Conservation (phyloP, 2,113 vertebrate species). For the Planiliza haematocheilus region DNA sequence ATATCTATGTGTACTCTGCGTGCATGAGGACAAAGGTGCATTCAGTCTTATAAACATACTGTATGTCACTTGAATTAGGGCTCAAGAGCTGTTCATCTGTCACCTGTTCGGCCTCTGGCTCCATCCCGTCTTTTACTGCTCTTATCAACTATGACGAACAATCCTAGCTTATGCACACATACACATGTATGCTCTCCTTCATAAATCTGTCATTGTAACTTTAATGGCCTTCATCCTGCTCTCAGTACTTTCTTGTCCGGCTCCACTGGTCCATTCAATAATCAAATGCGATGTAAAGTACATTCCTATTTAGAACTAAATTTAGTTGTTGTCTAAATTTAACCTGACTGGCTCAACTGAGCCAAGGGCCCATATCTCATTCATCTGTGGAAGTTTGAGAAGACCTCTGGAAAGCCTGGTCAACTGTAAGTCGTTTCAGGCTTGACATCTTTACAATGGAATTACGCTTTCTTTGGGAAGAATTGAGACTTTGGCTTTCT, state of each 20-base stretch:
- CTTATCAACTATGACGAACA: neutral
- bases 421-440: neutral
- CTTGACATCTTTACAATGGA: neutral
- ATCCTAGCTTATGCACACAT: neutral
- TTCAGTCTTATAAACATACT: neutral
- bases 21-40: neutral
- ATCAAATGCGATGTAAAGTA: neutral
- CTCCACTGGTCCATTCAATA: neutral
- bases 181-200: neutral
- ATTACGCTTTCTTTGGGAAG: neutral
- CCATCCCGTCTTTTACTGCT: neutral
- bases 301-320: neutral
- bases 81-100: neutral
- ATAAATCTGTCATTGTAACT: too few species aligned
- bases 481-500: neutral
- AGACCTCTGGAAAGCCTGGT: neutral
- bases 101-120: neutral
- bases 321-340: neutral
- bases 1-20: conserved; percentile 2
- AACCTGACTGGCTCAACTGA: neutral
- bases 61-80: neutral
- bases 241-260: neutral
- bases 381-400: neutral
- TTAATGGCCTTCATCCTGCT: neutral
- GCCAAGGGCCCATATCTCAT: neutral